These are phyloP conservation scores for Tolmerus cingulatus DNA, from an alignment of 2,888 invertebrate species.

Conservation along the genomic window DNA sequence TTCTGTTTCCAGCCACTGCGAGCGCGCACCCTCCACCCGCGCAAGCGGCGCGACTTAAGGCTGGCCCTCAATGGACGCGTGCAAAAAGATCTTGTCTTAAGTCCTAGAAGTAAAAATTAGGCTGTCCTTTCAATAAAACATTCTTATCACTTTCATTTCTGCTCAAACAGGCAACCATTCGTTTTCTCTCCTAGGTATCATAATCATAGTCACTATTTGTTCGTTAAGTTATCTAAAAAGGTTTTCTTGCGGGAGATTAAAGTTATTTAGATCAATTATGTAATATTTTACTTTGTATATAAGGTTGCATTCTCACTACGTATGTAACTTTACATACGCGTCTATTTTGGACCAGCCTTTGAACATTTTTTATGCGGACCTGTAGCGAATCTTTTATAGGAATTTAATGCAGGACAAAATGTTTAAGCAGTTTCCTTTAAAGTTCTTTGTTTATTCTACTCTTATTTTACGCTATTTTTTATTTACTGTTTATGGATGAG, in stretches of 20 bases:
- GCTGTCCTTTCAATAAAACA: not conserved
- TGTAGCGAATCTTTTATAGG: not conserved
- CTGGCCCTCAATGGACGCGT: not conserved
- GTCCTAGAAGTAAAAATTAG: not conserved
- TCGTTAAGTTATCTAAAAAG: not conserved
- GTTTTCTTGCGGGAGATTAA: not conserved
- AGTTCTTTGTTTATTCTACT: constrained; percentile 18
- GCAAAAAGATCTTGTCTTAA: not conserved
- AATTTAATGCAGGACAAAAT: not conserved
- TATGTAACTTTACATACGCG: not conserved
- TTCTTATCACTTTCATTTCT: not conserved
- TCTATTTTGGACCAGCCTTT: not conserved
- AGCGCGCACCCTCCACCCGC: not conserved
- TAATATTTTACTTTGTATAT: too few species aligned
- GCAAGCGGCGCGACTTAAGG: not conserved
- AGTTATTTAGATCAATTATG: not conserved
- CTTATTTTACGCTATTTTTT: not conserved
- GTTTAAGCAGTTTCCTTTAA: not conserved
- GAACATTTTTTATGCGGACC: not conserved
- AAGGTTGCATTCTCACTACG: not conserved
- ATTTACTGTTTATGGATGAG: constrained; percentile 39
- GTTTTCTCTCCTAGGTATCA: not conserved
- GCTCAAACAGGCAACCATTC: not conserved
- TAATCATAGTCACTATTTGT: not conserved
- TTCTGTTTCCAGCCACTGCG: not conserved